These are phyloP conservation scores for Emys orbicularis DNA, from an alignment of 2,797 vertebrate species.

Conservation along the genomic window DNA sequence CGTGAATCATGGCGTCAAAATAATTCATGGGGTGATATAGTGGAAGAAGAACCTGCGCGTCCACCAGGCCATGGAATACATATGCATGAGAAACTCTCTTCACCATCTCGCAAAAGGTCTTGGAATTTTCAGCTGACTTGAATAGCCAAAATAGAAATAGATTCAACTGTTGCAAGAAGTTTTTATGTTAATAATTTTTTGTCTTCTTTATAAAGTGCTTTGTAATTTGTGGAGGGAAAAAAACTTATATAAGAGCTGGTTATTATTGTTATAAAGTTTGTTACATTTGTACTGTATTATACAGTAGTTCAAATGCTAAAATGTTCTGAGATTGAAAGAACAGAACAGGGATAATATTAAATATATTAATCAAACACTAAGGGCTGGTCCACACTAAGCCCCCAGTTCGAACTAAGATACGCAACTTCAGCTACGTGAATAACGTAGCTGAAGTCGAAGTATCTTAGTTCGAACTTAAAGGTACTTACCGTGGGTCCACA, in stretches of 20 bases:
- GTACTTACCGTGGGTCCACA: too few species aligned
- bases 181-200: not conserved
- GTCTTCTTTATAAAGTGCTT: not conserved
- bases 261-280: not conserved
- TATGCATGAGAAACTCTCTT: slow-evolving; percentile 99
- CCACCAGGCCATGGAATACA: slow-evolving; percentile 98
- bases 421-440: too few species aligned
- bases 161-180: not conserved
- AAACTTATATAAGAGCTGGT: not conserved
- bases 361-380: not conserved
- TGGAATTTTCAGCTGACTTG: not conserved
- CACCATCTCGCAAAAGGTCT: slow-evolving; percentile 97
- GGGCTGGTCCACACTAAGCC: too few species aligned
- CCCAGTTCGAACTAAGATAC: too few species aligned
- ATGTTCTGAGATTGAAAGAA: not conserved
- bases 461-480: too few species aligned
- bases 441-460: too few species aligned
- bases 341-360: not conserved
- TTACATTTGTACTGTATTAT: fast-evolving
- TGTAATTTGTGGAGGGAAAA: not conserved
- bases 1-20: slow-evolving; percentile 97
- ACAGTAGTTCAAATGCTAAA: not conserved
- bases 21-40: slow-evolving; percentile 98
- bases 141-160: not conserved
- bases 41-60: slow-evolving; percentile 95